phyloP scores from a whole-genome alignment of 2,113 vertebrate species.

The Seriola rivoliana region DNA sequence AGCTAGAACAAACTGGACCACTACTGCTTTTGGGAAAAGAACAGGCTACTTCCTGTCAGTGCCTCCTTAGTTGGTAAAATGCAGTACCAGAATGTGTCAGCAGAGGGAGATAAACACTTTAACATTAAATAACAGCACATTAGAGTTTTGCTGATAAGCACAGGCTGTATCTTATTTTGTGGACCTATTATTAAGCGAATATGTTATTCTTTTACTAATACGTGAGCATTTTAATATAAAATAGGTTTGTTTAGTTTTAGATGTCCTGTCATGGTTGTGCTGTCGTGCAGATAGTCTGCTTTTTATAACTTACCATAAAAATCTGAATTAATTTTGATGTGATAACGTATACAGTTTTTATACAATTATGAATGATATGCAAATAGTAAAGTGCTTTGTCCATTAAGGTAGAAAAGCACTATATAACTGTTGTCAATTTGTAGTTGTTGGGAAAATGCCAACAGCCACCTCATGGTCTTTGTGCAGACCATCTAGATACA shows the following conservation, averaged over 20 bases:
- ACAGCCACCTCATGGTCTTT: too few relatives aligned
- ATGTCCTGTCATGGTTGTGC: neutral
- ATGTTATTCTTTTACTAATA: neutral
- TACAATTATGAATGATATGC: too few relatives aligned
- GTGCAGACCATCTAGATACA: too few relatives aligned
- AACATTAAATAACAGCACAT: too few relatives aligned
- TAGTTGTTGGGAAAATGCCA: too few relatives aligned
- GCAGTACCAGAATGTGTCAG: neutral
- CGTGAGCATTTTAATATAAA: neutral
- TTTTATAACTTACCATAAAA: too few relatives aligned
- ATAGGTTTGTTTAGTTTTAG: neutral
- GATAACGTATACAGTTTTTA: too few relatives aligned
- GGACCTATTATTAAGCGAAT: neutral
- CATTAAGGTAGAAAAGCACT: too few relatives aligned
- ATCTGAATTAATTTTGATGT: too few relatives aligned
- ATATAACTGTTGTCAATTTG: too few relatives aligned
- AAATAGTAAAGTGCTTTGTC: too few relatives aligned
- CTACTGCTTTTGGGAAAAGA: neutral
- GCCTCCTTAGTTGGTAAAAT: neutral
- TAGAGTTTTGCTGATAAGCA: neutral
- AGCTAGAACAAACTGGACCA: neutral
- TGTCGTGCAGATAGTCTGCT: too few relatives aligned
- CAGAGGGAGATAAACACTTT: neutral
- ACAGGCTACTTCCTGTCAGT: neutral
- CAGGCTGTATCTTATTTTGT: neutral